Percentiles rank a stretch among this genome's conserved stretches.
Evolutionary conservation across 2,113 vertebrate species (phyloP).

Genomic region (Ameiurus melas): DNA sequence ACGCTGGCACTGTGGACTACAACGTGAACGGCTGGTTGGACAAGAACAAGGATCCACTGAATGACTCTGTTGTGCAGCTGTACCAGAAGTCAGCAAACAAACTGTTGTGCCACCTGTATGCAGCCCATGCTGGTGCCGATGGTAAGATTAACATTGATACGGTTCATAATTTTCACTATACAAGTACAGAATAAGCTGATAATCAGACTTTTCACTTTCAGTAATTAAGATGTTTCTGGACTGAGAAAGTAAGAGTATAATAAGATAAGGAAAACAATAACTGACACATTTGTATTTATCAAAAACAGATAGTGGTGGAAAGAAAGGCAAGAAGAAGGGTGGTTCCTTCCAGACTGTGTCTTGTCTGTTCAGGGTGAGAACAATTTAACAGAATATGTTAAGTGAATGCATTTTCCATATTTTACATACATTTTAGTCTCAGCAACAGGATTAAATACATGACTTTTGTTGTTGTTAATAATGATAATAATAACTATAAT

Average conservation of each 20-base stretch:
- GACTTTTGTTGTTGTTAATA: no score
- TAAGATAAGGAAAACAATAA: background rate
- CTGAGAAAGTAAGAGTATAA: background rate
- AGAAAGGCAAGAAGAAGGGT: constrained; percentile 44
- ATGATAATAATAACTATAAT: no score
- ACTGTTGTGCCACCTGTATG: constrained; percentile 73
- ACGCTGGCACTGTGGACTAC: constrained; percentile 82
- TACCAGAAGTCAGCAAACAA: constrained; percentile 52
- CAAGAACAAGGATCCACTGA: constrained; percentile 60
- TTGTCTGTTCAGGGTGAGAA: background rate
- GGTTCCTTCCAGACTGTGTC: constrained; percentile 25
- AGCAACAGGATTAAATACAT: no score
- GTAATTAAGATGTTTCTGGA: background rate
- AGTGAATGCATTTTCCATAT: background rate
- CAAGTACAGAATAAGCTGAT: background rate
- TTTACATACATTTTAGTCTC: background rate
- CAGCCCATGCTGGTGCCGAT: no score
- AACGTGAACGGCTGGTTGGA: constrained; percentile 64
- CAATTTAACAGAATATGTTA: background rate
- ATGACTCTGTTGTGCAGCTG: constrained; percentile 54
- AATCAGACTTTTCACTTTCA: background rate
- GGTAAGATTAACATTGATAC: background rate
- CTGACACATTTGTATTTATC: background rate
- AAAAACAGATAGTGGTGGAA: constrained; percentile 21
- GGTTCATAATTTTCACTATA: no score